Evolutionary conservation across 2,113 vertebrate species (phyloP).

Genomic region (Sander lucioperca): DNA sequence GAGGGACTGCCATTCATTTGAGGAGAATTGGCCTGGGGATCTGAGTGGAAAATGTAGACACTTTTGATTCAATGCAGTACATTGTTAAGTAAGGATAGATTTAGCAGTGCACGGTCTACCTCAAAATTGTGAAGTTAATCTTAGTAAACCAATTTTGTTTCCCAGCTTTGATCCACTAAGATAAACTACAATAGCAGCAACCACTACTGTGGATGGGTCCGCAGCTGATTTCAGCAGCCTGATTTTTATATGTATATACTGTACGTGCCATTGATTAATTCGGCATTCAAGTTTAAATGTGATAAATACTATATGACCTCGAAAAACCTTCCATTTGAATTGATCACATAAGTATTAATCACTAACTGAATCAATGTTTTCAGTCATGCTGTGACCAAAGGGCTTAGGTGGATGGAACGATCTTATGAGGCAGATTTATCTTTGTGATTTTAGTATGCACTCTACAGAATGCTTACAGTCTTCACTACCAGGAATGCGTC

Average conservation of each 20-base stretch:
- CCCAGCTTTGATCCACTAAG: not conserved
- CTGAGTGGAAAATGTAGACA: constrained; percentile 3
- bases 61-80: constrained; percentile 3
- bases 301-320: not conserved
- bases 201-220: too few relatives aligned
- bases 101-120: not conserved
- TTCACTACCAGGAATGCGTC: not conserved
- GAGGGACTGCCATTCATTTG: constrained; percentile 22
- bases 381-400: not conserved
- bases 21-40: not conserved
- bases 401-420: not conserved
- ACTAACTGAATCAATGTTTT: not conserved
- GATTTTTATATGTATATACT: not conserved
- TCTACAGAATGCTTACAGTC: not conserved
- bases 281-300: not conserved
- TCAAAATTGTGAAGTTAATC: not conserved
- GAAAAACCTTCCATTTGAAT: not conserved
- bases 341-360: not conserved
- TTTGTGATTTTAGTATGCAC: not conserved
- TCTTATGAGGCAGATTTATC: not conserved
- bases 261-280: not conserved
- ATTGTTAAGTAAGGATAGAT: not conserved
- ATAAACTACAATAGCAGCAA: not conserved
- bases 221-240: not conserved
- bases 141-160: not conserved